Base-by-base conservation (phyloP, 2,888 invertebrate genomes). In the Andrena bucephala region DNA sequence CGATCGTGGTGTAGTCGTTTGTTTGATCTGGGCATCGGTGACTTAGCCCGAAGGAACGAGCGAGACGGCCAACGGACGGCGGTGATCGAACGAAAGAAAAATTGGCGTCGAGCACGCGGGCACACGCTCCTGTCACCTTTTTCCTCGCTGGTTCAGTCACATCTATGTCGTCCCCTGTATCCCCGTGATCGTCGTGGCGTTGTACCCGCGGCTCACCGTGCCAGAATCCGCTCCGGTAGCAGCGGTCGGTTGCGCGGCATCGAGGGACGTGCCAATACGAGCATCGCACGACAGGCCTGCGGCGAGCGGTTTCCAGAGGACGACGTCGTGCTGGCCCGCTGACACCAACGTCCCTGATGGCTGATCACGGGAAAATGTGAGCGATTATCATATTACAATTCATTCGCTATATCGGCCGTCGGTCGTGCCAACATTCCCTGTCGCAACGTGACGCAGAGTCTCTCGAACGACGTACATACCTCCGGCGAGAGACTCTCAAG, bases 291-390 rank as follows among this genome's bases (percentile, higher is more conserved):
- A 69, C 60, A 76, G 79, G 83, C 42, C 68, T 59, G 71, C 75
- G 7, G 20, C 68, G 60, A 60, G 72, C 42, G 77, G 71, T 33
- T 63, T 74, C 68, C 77, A 80, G 82, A 76, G 82, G 75, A 72
- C 81, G 72, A 87, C 72, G 69, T 59, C 75, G 78, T 63, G 77
- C 67, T 76, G 76, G 52, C 68, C 83, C 48, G 71, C 76, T 76
- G 76, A 80, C 70, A 85, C 68, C 66, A 42, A 67, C 36, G 73
- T 62, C 71, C 69, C 85, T 79, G 83, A 92, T 92, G 92, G 90
- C 92, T 73, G 91, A 92, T 70, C 90, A 85, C 77, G 87, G 88
- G 77, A 92, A 92, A 90, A 92, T 92, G 92, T 92, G 67, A 92
- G 92, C 90, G 59, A 60, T 33, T 33, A 27, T 75, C 63, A 67